A percentile compares a stretch with the other conserved stretches of the same genome.
These are phyloP conservation scores for Ceyx cyanopectus DNA, from an alignment of 2,113 vertebrate species.

Conservation along the genomic window DNA sequence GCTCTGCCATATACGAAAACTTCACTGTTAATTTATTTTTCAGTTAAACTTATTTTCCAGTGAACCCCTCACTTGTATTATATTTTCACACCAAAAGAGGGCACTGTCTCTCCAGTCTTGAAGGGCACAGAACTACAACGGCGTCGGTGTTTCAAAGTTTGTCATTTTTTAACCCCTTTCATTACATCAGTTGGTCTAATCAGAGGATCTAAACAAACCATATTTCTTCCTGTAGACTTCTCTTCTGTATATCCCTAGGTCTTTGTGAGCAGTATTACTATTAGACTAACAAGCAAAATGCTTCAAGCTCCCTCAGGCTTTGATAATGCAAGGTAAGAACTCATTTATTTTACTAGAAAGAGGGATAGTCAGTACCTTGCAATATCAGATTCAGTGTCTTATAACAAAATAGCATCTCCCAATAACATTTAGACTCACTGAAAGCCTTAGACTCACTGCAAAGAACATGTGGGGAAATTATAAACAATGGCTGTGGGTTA, in stretches of 20 bases:
- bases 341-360: not conserved
- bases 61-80: not conserved
- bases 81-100: constrained; percentile 57
- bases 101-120: not conserved
- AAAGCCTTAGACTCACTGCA: not conserved
- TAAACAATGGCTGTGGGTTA: not conserved
- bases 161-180: not conserved
- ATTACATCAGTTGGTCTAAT: not conserved
- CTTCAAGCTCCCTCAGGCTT: not conserved
- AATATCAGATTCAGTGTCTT: not conserved
- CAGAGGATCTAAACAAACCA: not conserved
- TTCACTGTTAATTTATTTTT: not conserved
- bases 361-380: not conserved
- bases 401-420: not conserved
- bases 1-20: not conserved
- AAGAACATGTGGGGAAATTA: not conserved
- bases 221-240: not conserved
- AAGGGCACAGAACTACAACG: not conserved
- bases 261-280: not conserved
- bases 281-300: not conserved
- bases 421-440: not conserved
- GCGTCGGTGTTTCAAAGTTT: not conserved
- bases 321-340: not conserved
- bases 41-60: not conserved
- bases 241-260: not conserved